phyloP scores from a whole-genome alignment of 2,113 vertebrate genomes.

The Oreochromis aureus region DNA sequence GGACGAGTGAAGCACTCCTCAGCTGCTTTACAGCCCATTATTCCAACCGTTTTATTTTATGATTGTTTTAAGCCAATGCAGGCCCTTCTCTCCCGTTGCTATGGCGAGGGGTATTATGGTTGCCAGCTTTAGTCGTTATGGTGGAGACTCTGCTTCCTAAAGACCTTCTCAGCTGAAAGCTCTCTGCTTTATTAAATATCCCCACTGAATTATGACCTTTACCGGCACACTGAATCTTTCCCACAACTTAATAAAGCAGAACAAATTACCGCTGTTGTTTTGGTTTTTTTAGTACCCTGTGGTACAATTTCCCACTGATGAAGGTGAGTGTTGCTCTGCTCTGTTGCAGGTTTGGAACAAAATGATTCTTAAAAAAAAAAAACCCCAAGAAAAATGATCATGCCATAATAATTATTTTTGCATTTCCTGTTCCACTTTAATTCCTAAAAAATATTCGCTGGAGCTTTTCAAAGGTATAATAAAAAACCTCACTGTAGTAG shows the following conservation, averaged over 20 bases:
- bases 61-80: background rate
- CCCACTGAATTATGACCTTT: slow-evolving; percentile 27
- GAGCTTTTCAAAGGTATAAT: background rate
- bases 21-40: slow-evolving; percentile 2
- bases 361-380: background rate
- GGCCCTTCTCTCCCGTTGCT: slow-evolving; percentile 33
- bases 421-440: background rate
- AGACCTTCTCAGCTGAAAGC: background rate
- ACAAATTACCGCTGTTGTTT: background rate
- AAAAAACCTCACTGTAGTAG: background rate
- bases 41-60: background rate
- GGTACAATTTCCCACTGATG: background rate
- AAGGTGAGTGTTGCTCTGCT: background rate
- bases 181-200: slow-evolving; percentile 19
- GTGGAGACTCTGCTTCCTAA: background rate
- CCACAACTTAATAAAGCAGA: background rate
- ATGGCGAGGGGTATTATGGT: slow-evolving; percentile 37
- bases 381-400: background rate
- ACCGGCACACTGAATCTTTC: background rate
- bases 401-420: background rate
- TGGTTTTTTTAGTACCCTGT: background rate
- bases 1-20: background rate
- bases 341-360: background rate
- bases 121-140: slow-evolving; percentile 24
- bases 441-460: background rate